Evolutionary conservation across 1,140 invertebrate genomes (phyloP), one percentile per base, ranked within the genome.

Genomic region (Hyles euphorbiae): DNA sequence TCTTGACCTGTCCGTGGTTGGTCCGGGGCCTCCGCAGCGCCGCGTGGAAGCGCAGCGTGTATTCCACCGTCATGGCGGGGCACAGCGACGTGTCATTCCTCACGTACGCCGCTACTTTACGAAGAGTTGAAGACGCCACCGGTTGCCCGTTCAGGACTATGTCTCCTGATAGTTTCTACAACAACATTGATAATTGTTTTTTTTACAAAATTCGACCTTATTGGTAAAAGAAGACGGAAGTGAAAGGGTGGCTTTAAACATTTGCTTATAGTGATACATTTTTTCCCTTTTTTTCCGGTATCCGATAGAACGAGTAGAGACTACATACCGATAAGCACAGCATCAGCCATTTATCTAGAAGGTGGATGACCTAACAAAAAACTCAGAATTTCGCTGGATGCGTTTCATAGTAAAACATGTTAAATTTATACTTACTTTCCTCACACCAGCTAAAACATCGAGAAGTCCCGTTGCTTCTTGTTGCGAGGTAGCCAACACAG

Each of bases 131-230:
- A 0, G 93, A 88, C 32, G 93, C 92, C 34, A 98, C 93, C 34
- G 92, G 91, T 77, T 96, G 94, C 0, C 97, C 97, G 73, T 98
- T 98, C 2, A 98, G 88, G 3, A 97, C 88, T 65, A 98, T 93
- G 67, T 96, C 95, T 0, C 96, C 96, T 5, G 91, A 90, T 57
- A 93, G 90, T 53, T 90, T 90, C 87, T 90, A 62, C 1, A 67
- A 68, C 22, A 22, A 22, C 22, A 22, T 22, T 22, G 22, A 22
- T 22, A 22, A 40, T 5, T 1, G 1, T 40, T 5, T 40, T 40
- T 5, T 40, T 40, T 40, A 48, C 12, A 1, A n/a, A n/a, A n/a
- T 22, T 22, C 22, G 2, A 22, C 22, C 2, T 22, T 1, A 1
- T 22, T 22, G 22, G 22, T 22, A 22, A 22, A 22, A 22, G 22